Conservation (phyloP, 37 sponge, comb jelly and placozoan species). For the Diacarnus erythraeanus region DNA sequence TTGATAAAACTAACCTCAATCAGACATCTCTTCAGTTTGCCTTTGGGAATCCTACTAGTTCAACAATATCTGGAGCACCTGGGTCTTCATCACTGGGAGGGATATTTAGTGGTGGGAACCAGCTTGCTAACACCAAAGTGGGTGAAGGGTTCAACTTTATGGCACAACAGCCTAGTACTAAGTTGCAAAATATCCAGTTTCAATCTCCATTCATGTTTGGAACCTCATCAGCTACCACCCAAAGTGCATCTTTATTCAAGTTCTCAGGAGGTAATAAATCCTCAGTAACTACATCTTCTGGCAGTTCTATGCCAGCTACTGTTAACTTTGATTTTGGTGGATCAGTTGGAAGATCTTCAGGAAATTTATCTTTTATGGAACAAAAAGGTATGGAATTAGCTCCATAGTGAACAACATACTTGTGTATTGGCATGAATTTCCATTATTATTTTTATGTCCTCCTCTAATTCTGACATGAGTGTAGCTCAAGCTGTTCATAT, state of each 20-base stretch:
- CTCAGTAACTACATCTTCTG: not conserved
- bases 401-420: not conserved
- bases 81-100: not conserved
- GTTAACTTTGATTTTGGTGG: not conserved
- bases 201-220: not conserved
- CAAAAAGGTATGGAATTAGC: not conserved
- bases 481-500: not conserved
- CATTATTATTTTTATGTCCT: not conserved
- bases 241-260: not conserved
- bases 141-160: not conserved
- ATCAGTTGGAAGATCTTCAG: not conserved
- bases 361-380: not conserved
- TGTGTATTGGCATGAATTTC: not conserved
- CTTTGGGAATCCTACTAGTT: no score
- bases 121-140: not conserved
- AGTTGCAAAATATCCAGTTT: not conserved
- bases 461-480: constrained; percentile 12
- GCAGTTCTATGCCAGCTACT: not conserved
- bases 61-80: no score
- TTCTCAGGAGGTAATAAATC: not conserved
- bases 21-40: no score
- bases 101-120: not conserved
- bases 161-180: not conserved
- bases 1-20: no score
- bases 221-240: not conserved